These are phyloP conservation scores for Xiphorhynchus erythropygius DNA, from an alignment of 2,797 vertebrate species.

Conservation along the genomic window DNA sequence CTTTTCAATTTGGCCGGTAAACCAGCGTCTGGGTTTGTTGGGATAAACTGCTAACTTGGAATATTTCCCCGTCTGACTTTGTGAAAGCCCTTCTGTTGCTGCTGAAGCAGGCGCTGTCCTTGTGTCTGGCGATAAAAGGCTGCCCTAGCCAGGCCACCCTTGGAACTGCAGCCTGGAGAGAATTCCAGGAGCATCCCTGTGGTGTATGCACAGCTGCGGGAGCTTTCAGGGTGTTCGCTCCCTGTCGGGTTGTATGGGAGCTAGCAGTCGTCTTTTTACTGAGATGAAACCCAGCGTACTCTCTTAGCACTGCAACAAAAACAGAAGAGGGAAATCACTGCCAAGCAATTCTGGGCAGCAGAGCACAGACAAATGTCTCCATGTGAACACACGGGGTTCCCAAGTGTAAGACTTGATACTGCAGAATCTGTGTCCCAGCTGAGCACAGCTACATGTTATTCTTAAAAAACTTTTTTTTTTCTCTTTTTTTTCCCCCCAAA, in stretches of 20 bases:
- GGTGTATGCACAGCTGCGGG: neutral
- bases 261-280: rapidly evolving
- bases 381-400: rapidly evolving
- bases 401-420: neutral
- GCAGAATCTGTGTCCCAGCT: neutral
- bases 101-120: neutral
- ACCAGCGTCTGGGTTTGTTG: neutral
- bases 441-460: neutral
- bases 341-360: neutral
- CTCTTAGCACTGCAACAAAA: rapidly evolving
- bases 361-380: neutral
- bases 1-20: neutral
- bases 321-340: neutral
- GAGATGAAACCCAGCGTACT: neutral
- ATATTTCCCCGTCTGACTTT: neutral
- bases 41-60: neutral
- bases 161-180: neutral
- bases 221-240: neutral
- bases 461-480: neutral
- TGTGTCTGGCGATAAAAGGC: neutral
- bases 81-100: slow-evolving; percentile 33
- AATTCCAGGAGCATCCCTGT: rapidly evolving
- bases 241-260: neutral
- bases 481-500: too few relatives aligned
- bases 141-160: slow-evolving; percentile 2